Base-by-base conservation (phyloP, 2,113 vertebrate species). In the Bubo bubo region DNA sequence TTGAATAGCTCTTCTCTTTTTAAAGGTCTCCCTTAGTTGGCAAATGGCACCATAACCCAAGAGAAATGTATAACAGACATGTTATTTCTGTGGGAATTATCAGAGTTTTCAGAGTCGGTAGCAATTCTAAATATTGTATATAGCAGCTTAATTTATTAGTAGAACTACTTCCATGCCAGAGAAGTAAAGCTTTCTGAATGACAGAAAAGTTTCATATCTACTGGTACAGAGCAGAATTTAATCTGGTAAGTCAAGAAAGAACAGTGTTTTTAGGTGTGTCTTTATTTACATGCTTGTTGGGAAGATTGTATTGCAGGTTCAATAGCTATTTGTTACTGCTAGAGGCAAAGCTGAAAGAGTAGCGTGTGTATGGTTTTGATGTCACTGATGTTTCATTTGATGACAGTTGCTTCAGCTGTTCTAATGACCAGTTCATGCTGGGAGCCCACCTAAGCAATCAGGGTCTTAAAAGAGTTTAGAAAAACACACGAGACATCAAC, bases 11-110 rank as follows among this genome's bases (percentile, higher is more conserved):
- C 62, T 94, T 95, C 92, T 94, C 52, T 85, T 86, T 91, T 81
- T 91, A 95, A 97, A 96, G 93, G 83, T 97, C 91, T 95, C 66
- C 77, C 37, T 58, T 85, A 32, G 49, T 75, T 84, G 97, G 68
- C 83, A 95, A 97, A 95, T 94, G 88, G 43, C 86, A 96, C 15
- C 11, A 79, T 86, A 93, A 86, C 90, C 79, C 88, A 92, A 53
- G 88, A 91, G 94, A 95, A 81, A 93, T 89, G 49, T 75, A 67
- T 95, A 86, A 95, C 94, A 94, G 96, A 91, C 74, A 60, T 75
- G 56, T 84, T 87, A 91, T 81, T 95, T 97, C 91, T 87, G 35
- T 93, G 67, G 71, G 60, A 93, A 92, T 80, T 82, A 62, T 52
- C 19, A 53, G 56, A 79, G 45, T 64, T 86, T 94, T 82, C 83